These are phyloP conservation scores for Todiramphus saurophagus DNA, from an alignment of 2,113 vertebrate genomes.

Conservation along the genomic window DNA sequence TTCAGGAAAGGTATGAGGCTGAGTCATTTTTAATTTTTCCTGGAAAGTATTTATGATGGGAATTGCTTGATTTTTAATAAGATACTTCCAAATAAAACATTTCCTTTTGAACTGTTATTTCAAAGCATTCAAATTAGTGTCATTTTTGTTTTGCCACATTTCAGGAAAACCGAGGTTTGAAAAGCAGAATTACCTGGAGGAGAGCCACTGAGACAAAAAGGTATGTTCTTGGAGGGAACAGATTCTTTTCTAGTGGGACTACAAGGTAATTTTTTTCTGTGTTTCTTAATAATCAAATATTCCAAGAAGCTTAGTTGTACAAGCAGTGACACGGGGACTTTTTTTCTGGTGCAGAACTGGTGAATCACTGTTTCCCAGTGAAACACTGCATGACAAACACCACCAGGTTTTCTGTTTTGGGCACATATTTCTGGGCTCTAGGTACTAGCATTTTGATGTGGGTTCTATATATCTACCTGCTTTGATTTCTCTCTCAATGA, in stretches of 20 bases:
- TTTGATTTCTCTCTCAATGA: background rate
- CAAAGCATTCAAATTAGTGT: background rate
- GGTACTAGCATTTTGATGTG: fast-evolving
- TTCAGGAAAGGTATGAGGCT: background rate
- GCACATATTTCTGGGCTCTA: background rate
- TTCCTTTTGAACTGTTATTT: background rate
- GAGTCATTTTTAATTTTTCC: too few species aligned
- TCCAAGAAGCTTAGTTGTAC: background rate
- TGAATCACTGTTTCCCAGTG: background rate
- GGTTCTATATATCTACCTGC: fast-evolving
- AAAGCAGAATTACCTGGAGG: background rate
- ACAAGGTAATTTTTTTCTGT: background rate
- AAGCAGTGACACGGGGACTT: fast-evolving
- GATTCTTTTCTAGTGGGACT: background rate
- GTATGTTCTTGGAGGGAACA: background rate
- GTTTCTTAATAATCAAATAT: background rate
- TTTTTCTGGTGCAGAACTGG: background rate
- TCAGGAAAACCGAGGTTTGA: background rate
- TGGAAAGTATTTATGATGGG: background rate
- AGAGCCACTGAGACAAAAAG: fast-evolving
- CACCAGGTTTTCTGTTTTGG: background rate
- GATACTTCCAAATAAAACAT: background rate
- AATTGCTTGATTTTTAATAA: background rate
- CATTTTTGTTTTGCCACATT: background rate
- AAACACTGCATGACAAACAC: background rate